These are phyloP conservation scores for Sander vitreus DNA, from an alignment of 2,113 vertebrate genomes.

Conservation along the genomic window DNA sequence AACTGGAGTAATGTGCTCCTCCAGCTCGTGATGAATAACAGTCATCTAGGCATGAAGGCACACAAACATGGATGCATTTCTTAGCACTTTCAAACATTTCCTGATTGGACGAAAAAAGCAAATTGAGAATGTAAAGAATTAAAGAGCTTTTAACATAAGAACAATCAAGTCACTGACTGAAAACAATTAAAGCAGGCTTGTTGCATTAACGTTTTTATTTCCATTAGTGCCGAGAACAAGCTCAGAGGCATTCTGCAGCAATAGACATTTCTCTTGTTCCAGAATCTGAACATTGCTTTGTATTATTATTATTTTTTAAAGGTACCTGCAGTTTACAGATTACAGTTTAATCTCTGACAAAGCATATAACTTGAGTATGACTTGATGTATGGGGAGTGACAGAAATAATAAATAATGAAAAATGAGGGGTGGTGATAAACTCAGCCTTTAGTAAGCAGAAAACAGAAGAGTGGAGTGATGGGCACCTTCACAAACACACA, in stretches of 20 bases:
- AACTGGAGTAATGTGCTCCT: not conserved
- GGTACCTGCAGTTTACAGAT: conserved; percentile 35
- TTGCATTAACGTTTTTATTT: conserved; percentile 74
- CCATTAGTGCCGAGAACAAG: conserved; percentile 62
- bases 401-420: conserved; percentile 76
- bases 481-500: conserved; percentile 24
- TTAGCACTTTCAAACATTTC: not conserved
- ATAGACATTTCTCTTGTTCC: conserved; percentile 22
- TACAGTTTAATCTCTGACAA: conserved; percentile 39
- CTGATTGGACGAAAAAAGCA: not conserved
- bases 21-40: not conserved
- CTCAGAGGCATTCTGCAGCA: conserved; percentile 43
- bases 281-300: conserved; percentile 15
- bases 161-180: conserved; percentile 8
- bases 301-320: conserved; percentile 26
- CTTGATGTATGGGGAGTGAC: conserved; percentile 39
- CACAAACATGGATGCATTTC: not conserved
- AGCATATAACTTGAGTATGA: conserved; percentile 2
- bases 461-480: conserved; percentile 6
- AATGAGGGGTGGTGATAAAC: conserved; percentile 33
- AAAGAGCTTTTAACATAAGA: not conserved
- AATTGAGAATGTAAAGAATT: not conserved
- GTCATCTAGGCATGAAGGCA: not conserved
- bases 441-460: conserved; percentile 10
- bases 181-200: conserved; percentile 18